phyloP scores from a whole-genome alignment of 2,797 vertebrate species.

The Fistularia commersonii region DNA sequence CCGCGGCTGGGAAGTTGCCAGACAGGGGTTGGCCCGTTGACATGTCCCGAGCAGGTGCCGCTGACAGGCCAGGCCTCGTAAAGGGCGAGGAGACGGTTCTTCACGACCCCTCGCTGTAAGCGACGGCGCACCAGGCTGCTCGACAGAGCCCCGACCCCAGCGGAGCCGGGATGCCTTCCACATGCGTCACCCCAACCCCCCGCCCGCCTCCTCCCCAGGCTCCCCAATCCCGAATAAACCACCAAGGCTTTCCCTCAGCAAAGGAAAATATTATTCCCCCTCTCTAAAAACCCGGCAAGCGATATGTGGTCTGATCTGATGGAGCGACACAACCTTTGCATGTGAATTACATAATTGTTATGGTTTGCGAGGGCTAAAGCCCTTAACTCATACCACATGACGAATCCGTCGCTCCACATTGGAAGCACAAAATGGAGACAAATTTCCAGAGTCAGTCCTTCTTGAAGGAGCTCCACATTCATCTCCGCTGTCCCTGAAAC shows the following conservation, averaged over 20 bases:
- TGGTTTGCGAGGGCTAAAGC: constrained; percentile 79
- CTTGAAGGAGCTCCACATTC: constrained; percentile 63
- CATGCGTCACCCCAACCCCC: constrained; percentile 58
- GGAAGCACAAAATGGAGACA: constrained; percentile 78
- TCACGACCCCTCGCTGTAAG: constrained; percentile 45
- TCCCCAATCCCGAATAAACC: constrained; percentile 56
- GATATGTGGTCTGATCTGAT: constrained; percentile 70
- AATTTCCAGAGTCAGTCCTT: constrained; percentile 76
- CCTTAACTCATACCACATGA: constrained; percentile 85
- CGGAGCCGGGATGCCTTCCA: constrained; percentile 63
- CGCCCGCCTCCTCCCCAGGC: constrained; percentile 21
- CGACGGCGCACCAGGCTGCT: constrained; percentile 47
- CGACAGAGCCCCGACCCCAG: constrained; percentile 41
- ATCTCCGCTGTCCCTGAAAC: constrained; percentile 60
- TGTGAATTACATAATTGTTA: constrained; percentile 87
- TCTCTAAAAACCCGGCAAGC: constrained; percentile 48
- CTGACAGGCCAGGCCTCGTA: constrained; percentile 59
- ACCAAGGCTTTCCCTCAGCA: constrained; percentile 56
- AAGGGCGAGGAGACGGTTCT: no score
- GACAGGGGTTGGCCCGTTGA: constrained; percentile 69
- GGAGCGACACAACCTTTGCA: constrained; percentile 80
- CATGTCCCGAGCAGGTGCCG: constrained; percentile 71
- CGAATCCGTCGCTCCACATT: constrained; percentile 78
- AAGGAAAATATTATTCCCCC: constrained; percentile 73
- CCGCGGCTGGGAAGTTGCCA: constrained; percentile 71